phyloP scores from a whole-genome alignment of 2,113 vertebrate genomes.

The Archocentrus centrarchus region DNA sequence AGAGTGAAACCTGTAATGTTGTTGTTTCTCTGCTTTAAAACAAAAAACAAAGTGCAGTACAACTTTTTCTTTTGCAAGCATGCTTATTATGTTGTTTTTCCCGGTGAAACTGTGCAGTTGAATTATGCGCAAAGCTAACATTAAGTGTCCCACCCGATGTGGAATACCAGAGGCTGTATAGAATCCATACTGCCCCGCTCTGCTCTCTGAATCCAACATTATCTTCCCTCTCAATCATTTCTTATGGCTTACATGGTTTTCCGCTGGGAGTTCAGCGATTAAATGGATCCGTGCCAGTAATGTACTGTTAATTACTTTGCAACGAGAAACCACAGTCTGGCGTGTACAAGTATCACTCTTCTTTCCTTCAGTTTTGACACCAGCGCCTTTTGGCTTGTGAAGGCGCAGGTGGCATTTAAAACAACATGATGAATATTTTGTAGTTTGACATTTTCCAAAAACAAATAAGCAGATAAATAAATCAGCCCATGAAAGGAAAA shows the following conservation, averaged over 20 bases:
- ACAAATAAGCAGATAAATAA: background rate
- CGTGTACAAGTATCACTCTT: constrained; percentile 47
- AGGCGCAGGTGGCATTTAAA: constrained; percentile 63
- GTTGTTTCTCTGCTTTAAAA: background rate
- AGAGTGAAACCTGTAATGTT: constrained; percentile 18
- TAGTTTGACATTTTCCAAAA: constrained; percentile 38
- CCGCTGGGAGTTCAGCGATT: constrained; percentile 63
- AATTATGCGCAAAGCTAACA: constrained; percentile 60
- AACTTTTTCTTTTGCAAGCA: constrained; percentile 37
- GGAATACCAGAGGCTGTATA: constrained; percentile 67
- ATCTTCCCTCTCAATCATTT: constrained; percentile 59
- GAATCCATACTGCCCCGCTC: constrained; percentile 70
- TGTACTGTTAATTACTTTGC: constrained; percentile 74
- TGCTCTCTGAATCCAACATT: constrained; percentile 53
- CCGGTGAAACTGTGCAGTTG: constrained; percentile 46
- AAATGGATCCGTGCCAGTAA: constrained; percentile 72
- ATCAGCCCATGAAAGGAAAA: background rate
- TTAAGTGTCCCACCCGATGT: constrained; percentile 64
- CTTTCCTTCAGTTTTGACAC: constrained; percentile 44
- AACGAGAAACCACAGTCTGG: constrained; percentile 56
- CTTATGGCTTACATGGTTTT: constrained; percentile 50
- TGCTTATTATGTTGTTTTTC: constrained; percentile 47
- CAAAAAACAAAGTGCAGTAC: background rate
- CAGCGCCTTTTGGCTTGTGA: constrained; percentile 46
- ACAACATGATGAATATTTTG: constrained; percentile 20